Conservation (phyloP, 2,888 invertebrate genomes). For the Nomada fabriciana region DNA sequence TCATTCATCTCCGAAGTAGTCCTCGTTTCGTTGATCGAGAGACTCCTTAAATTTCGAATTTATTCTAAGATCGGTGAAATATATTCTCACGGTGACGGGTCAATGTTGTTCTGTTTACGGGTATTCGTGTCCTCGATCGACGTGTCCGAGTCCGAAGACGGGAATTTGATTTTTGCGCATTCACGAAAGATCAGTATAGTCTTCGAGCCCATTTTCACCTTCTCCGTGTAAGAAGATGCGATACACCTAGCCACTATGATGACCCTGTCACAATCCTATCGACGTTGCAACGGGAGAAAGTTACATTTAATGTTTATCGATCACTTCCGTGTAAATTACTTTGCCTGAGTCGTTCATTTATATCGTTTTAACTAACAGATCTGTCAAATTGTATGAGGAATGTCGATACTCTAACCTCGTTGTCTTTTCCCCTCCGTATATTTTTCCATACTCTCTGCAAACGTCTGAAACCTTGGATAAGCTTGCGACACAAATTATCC, state of each 20-base stretch:
- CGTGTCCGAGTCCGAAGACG: constrained; percentile 10
- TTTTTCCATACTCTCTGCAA: constrained; percentile 41
- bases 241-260: constrained; percentile 77
- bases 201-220: constrained; percentile 76
- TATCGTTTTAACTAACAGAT: not conserved
- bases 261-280: constrained; percentile 56
- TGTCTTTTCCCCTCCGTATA: not conserved
- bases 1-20: not conserved
- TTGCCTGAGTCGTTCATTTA: not conserved
- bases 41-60: not conserved
- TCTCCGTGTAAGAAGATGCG: constrained; percentile 55
- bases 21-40: not conserved
- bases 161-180: constrained; percentile 63
- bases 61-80: not conserved
- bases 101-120: not conserved
- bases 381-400: not conserved
- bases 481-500: constrained; percentile 53
- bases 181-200: constrained; percentile 79
- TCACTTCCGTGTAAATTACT: not conserved
- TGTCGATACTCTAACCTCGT: constrained; percentile 50
- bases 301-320: constrained; percentile 1
- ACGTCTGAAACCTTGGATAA: constrained; percentile 41
- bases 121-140: constrained; percentile 24
- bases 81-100: not conserved
- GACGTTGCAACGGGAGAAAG: not conserved